These are phyloP conservation scores for Psittacula cyanocephala DNA, from an alignment of 2,113 vertebrate genomes.

Conservation along the genomic window DNA sequence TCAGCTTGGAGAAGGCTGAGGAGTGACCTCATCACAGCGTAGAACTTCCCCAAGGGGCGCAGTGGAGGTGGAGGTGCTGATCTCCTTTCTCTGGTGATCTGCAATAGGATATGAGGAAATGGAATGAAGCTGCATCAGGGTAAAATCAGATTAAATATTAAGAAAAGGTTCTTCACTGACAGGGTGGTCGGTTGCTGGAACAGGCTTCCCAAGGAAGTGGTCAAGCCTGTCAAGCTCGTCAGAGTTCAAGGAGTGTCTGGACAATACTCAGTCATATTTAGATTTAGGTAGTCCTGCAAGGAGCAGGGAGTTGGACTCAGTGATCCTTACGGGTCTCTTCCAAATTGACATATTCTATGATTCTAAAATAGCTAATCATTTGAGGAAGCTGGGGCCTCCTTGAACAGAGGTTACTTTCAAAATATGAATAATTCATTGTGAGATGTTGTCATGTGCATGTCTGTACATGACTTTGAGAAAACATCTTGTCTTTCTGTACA, in stretches of 20 bases:
- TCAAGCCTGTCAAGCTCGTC: not conserved
- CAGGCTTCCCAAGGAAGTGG: not conserved
- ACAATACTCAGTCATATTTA: not conserved
- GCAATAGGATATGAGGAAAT: rapidly evolving
- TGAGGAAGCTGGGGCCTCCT: not conserved
- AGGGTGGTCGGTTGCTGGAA: not conserved
- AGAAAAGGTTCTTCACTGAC: not conserved
- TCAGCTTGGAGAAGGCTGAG: not conserved
- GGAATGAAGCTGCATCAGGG: not conserved
- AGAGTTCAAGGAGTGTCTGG: not conserved
- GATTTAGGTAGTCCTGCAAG: not conserved
- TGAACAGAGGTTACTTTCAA: not conserved
- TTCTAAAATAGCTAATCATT: not conserved
- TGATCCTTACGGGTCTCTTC: not conserved
- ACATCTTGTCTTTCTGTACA: not conserved
- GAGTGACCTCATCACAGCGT: rapidly evolving
- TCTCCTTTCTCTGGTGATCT: not conserved
- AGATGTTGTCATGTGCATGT: not conserved
- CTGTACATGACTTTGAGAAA: not conserved
- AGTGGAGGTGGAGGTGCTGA: not conserved
- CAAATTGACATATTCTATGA: not conserved
- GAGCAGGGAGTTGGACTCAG: not conserved
- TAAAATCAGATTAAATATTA: not conserved
- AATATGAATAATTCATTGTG: not conserved
- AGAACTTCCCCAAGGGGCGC: rapidly evolving